A percentile compares a stretch with the other conserved stretches of the same genome.
Conservation (phyloP, 30 jellyfish, hydroid and myxozoan species). For the Aurelia coerulea region DNA sequence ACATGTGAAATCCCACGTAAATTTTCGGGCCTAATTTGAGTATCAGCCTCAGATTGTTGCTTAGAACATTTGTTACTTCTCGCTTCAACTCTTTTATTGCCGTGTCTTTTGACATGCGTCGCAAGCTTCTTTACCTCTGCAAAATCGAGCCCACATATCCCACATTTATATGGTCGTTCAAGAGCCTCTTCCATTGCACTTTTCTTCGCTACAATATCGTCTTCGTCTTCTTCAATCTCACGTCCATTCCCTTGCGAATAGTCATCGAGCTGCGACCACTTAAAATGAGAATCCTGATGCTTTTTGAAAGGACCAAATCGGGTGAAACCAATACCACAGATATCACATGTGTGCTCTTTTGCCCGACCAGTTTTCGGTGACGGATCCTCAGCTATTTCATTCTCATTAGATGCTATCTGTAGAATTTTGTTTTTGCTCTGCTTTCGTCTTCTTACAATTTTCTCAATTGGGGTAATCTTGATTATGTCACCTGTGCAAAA, state of each 20-base stretch:
- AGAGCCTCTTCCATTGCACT: neutral
- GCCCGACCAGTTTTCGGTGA: neutral
- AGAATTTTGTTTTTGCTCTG: conserved; percentile 1
- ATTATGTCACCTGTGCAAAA: too few relatives aligned
- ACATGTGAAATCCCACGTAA: too few relatives aligned
- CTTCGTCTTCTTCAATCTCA: neutral
- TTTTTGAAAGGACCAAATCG: neutral
- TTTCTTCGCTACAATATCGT: neutral
- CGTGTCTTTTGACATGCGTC: neutral
- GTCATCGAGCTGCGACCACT: neutral
- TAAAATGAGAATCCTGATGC: neutral
- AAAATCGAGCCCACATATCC: neutral
- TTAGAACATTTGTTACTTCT: too few relatives aligned
- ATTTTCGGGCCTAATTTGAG: too few relatives aligned
- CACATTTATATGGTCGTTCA: conserved; percentile 3
- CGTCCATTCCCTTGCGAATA: neutral
- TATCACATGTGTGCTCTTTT: neutral
- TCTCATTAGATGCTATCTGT: too few relatives aligned
- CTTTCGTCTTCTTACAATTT: neutral
- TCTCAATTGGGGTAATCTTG: too few relatives aligned
- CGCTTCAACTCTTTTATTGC: too few relatives aligned
- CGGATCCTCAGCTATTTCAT: too few relatives aligned
- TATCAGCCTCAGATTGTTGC: too few relatives aligned
- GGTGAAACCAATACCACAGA: conserved; percentile 5
- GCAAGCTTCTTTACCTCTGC: neutral